These are phyloP conservation scores for Cervus canadensis DNA, from an alignment of 2,113 vertebrate species.

Conservation along the genomic window DNA sequence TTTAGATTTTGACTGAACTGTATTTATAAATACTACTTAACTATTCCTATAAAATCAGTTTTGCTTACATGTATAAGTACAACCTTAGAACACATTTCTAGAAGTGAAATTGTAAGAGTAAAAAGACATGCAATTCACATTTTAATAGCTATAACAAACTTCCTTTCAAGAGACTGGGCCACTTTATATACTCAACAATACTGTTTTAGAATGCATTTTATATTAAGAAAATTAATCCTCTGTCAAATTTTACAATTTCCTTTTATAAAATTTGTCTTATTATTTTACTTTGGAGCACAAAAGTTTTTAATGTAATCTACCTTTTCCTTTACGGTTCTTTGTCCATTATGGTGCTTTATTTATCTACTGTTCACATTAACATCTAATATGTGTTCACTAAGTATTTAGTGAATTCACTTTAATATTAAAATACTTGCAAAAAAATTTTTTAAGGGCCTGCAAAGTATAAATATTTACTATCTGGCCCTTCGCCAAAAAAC, in stretches of 20 bases:
- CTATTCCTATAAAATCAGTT: not conserved
- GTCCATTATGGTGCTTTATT: not conserved
- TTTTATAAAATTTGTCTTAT: not conserved
- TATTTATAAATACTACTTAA: conserved; percentile 12
- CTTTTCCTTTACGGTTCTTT: not conserved
- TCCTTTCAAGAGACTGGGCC: not conserved
- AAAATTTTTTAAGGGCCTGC: not conserved
- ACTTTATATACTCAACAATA: not conserved
- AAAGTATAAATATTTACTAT: not conserved
- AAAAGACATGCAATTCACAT: not conserved
- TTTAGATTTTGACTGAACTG: not conserved
- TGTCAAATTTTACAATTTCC: not conserved
- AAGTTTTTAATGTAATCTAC: not conserved
- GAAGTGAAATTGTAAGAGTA: not conserved
- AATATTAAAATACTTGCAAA: not conserved
- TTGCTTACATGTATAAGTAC: not conserved
- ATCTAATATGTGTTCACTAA: not conserved
- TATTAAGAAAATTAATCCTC: not conserved
- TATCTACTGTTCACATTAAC: not conserved
- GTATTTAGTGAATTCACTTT: not conserved
- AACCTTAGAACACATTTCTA: conserved; percentile 12
- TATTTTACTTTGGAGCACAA: not conserved
- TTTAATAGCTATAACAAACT: not conserved
- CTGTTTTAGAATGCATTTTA: not conserved
- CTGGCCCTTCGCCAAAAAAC: not conserved